Percentiles rank a stretch among this genome's conserved stretches.
Conservation (phyloP, 2,113 vertebrate genomes). For the Madoqua kirkii region DNA sequence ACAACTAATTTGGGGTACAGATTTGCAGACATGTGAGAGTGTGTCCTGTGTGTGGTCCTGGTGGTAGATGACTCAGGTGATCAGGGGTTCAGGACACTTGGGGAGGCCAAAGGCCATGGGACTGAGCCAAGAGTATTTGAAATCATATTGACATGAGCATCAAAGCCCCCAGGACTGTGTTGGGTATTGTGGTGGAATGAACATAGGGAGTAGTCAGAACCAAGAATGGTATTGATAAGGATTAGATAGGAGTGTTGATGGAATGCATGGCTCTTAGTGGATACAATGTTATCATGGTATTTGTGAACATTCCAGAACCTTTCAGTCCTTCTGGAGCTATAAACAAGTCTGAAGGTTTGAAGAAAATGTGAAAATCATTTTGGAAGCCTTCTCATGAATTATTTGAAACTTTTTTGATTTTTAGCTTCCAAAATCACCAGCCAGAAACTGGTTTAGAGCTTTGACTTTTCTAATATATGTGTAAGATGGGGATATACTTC, state of each 20-base stretch:
- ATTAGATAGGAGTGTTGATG: neutral
- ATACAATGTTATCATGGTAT: neutral
- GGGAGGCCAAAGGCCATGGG: neutral
- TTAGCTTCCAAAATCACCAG: neutral
- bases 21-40: neutral
- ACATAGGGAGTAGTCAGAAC: neutral
- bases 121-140: neutral
- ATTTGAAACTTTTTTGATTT: neutral
- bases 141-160: neutral
- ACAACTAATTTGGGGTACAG: neutral
- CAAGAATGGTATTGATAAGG: neutral
- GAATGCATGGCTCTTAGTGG: neutral
- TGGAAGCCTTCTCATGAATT: neutral
- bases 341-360: neutral
- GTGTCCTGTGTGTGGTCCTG: neutral
- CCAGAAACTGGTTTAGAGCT: constrained; percentile 14
- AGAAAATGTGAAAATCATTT: neutral
- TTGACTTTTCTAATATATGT: neutral
- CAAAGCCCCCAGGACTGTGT: neutral
- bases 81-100: neutral
- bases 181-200: neutral
- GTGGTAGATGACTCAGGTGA: neutral
- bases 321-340: neutral
- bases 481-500: neutral
- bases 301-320: neutral